Base-by-base conservation (phyloP, 2,797 vertebrate species). In the Xyrichtys novacula region DNA sequence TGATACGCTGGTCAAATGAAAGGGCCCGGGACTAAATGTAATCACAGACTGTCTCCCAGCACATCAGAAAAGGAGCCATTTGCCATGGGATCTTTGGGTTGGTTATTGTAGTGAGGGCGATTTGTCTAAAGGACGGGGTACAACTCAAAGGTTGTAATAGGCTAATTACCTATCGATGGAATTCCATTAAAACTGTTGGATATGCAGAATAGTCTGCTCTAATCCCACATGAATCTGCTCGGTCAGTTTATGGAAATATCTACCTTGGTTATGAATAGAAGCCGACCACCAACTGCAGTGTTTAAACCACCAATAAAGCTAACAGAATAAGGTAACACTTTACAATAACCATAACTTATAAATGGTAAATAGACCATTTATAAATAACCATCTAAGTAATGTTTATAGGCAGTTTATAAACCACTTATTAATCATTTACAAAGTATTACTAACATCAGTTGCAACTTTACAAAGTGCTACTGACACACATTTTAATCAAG, bases 1-100 rank as follows among this genome's bases (percentile, higher is more conserved):
- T 87, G 67, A 91, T 90, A 89, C 85, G 84, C 83, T 84, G 88
- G 88, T 91, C 86, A 88, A 91, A 92, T 88, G 85, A 89, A 91
- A 91, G 85, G 68, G 70, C 79, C 75, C 38, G 32, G 57, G 66
- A 88, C 83, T 71, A 81, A 90, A 89, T 84, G 83, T 82, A 90
- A 92, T 92, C 91, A 90, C 85, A 89, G 80, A 64, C 80, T 80
- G 88, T 90, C 81, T 91, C 69, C 58, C 23, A 72, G 83, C 78
- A 84, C 81, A 89, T 91, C 89, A 91, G 73, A 88, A 76, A 78
- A 68, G 65, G 83, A 86, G 78, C 77, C 77, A 82, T 90, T 91
- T 85, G 84, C 81, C 75, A 68, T 42, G 61, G 54, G 76, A 81
- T 80, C 79, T 85, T 65, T 78, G 70, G 84, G 76, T 77, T 65